These are phyloP conservation scores for Platypus cylindrus DNA, from an alignment of 2,888 invertebrate species.

Conservation along the genomic window DNA sequence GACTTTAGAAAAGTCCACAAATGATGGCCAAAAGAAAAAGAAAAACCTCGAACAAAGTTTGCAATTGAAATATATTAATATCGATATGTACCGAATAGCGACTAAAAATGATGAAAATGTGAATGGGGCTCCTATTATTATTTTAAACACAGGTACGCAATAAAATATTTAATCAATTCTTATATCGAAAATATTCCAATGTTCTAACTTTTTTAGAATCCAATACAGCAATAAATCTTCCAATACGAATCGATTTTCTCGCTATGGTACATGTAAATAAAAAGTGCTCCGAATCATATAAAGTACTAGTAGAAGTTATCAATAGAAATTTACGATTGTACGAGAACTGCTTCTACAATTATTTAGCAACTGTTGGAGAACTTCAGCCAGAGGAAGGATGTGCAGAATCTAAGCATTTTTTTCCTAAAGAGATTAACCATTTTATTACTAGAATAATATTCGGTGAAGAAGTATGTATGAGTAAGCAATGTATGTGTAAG, in stretches of 20 bases:
- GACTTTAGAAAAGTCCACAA: too few relatives aligned
- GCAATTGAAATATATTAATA: too few relatives aligned
- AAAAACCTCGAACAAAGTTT: too few relatives aligned
- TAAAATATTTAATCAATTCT: too few relatives aligned
- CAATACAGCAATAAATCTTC: slow-evolving; percentile 43
- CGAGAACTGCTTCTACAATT: slow-evolving; percentile 30
- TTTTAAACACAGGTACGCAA: too few relatives aligned
- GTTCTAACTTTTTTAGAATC: slow-evolving; percentile 29
- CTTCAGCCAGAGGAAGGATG: slow-evolving; percentile 23
- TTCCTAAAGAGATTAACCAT: slow-evolving; percentile 57
- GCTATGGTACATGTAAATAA: slow-evolving; percentile 56
- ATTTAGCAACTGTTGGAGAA: slow-evolving; percentile 4
- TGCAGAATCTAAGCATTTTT: slow-evolving; percentile 63
- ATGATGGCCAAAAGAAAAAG: too few relatives aligned
- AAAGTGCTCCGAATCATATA: slow-evolving; percentile 52
- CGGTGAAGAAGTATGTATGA: slow-evolving; percentile 53
- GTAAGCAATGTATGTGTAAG: slow-evolving; percentile 39
- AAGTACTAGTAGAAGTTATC: slow-evolving; percentile 61
- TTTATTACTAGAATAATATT: slow-evolving; percentile 65
- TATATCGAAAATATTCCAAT: too few relatives aligned
- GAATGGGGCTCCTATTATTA: too few relatives aligned
- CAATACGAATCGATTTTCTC: slow-evolving; percentile 55
- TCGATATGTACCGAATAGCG: too few relatives aligned
- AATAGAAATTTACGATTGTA: slow-evolving; percentile 55
- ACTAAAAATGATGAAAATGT: too few relatives aligned